phyloP scores from a whole-genome alignment of 2,113 vertebrate genomes.

The Phyllostomus hastatus region DNA sequence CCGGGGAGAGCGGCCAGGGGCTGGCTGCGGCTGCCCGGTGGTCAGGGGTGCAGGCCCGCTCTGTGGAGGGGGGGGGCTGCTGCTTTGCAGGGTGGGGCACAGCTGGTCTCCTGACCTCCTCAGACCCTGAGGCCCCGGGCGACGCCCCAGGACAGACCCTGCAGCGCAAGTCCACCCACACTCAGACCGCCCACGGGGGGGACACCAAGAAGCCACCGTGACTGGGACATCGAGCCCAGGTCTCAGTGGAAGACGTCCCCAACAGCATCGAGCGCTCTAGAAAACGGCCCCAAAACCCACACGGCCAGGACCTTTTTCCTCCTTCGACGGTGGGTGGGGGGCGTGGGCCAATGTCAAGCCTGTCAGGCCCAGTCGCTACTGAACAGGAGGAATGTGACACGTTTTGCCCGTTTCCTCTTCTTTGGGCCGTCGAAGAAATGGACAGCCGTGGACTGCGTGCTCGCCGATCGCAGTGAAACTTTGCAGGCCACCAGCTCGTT shows the following conservation, averaged over 20 bases:
- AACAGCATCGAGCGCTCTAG: accelerated
- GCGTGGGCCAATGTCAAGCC: not conserved
- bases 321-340: too few species aligned
- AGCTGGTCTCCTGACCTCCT: not conserved
- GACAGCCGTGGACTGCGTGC: accelerated
- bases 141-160: not conserved
- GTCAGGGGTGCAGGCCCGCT: not conserved
- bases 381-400: accelerated
- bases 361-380: not conserved
- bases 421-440: not conserved
- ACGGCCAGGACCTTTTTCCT: not conserved
- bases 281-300: not conserved
- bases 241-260: accelerated
- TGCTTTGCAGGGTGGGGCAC: slow-evolving; percentile 70
- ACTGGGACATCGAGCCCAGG: accelerated
- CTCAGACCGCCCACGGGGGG: not conserved
- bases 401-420: not conserved
- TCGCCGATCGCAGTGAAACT: accelerated
- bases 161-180: not conserved
- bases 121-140: slow-evolving; percentile 63
- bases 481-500: not conserved
- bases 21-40: not conserved
- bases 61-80: not conserved
- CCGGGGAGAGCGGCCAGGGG: not conserved
- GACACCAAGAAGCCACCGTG: not conserved